phyloP scores from a whole-genome alignment of 2,113 vertebrate genomes.

The Cariama cristata region DNA sequence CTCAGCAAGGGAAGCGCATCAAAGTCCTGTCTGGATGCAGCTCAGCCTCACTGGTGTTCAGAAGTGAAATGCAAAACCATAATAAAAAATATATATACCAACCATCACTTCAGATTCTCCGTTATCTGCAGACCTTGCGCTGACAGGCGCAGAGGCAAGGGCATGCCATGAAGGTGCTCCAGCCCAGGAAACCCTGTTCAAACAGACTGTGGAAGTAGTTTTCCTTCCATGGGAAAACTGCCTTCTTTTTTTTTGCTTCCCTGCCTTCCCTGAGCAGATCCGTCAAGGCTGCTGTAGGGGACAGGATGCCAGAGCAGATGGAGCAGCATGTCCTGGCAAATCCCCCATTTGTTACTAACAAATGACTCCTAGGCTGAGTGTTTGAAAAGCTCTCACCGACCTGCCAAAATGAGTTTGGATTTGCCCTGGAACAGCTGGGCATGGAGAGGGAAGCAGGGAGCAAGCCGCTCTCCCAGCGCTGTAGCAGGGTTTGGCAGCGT shows the following conservation, averaged over 20 bases:
- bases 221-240: conserved; percentile 31
- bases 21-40: conserved; percentile 28
- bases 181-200: neutral
- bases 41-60: conserved; percentile 15
- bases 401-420: conserved; percentile 54
- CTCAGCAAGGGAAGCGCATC: neutral
- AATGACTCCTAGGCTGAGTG: conserved; percentile 45
- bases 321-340: conserved; percentile 58
- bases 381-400: conserved; percentile 51
- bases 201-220: neutral
- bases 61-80: conserved; percentile 30
- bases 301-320: conserved; percentile 66
- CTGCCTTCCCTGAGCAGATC: conserved; percentile 2
- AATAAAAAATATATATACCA: neutral
- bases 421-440: conserved; percentile 59
- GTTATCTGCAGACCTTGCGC: neutral
- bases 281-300: neutral
- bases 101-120: neutral
- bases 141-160: neutral
- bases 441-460: neutral
- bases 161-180: neutral
- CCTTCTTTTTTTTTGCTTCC: neutral
- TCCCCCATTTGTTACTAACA: conserved; percentile 60
- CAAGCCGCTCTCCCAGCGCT: neutral
- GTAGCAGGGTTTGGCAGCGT: neutral